Conservation (phyloP, 2,797 vertebrate genomes). For the Brachyrhaphis roseni region DNA sequence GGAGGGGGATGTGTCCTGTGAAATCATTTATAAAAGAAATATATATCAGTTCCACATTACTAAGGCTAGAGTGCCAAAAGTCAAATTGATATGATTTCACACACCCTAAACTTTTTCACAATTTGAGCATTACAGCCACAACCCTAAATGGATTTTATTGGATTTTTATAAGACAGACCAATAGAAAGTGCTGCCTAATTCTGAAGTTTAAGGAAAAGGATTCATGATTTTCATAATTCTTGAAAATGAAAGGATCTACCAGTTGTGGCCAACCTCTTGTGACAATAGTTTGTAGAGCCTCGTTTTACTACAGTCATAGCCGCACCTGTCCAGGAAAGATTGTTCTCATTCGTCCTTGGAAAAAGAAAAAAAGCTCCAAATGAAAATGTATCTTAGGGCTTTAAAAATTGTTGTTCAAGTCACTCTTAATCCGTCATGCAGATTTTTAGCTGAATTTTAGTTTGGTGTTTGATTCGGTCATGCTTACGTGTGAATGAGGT, state of each 20-base stretch:
- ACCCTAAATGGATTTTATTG: not conserved
- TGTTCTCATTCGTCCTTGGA: not conserved
- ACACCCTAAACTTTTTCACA: not conserved
- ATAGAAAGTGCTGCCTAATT: not conserved
- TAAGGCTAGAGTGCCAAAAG: constrained; percentile 1
- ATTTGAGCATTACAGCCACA: not conserved
- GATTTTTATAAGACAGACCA: not conserved
- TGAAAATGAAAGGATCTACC: not conserved
- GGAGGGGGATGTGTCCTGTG: constrained; percentile 39
- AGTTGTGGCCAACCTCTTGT: not conserved
- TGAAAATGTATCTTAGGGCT: not conserved
- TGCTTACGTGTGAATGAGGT: too few relatives aligned
- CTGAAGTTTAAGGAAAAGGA: not conserved
- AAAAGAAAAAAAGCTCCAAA: not conserved
- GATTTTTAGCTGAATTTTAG: not conserved
- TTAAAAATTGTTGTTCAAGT: not conserved
- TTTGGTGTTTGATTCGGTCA: not conserved
- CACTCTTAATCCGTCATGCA: not conserved
- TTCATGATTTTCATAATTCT: constrained; percentile 5
- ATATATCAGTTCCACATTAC: constrained; percentile 9
- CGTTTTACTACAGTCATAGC: not conserved
- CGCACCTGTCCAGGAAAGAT: not conserved
- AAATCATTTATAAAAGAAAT: constrained; percentile 2
- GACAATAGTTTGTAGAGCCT: not conserved
- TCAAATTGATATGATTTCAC: constrained; percentile 13